Percentiles rank a stretch among this genome's conserved stretches.
These are phyloP conservation scores for Cisticola juncidis DNA, from an alignment of 2,113 vertebrate genomes.

Conservation along the genomic window DNA sequence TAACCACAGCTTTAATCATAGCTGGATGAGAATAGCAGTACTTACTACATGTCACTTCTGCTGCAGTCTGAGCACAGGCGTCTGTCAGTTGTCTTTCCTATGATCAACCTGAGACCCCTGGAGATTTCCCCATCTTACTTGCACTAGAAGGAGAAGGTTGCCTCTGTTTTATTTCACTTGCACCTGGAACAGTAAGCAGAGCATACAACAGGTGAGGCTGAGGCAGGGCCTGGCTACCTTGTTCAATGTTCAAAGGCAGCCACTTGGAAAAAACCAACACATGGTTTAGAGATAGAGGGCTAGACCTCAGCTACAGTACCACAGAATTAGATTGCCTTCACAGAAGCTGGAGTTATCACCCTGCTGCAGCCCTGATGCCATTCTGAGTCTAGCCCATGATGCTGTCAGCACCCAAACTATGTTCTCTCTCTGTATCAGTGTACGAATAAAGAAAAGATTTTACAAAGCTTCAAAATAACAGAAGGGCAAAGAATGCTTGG, in stretches of 20 bases:
- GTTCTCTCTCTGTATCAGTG: background rate
- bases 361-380: background rate
- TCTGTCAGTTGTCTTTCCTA: background rate
- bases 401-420: background rate
- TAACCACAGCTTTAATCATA: background rate
- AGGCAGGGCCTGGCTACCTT: background rate
- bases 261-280: background rate
- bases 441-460: background rate
- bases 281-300: background rate
- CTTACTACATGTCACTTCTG: background rate
- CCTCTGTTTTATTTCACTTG: background rate
- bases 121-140: background rate
- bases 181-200: background rate
- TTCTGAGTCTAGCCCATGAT: background rate
- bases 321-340: constrained; percentile 26
- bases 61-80: background rate
- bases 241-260: background rate
- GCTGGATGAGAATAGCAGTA: background rate
- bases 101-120: background rate
- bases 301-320: background rate
- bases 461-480: constrained; percentile 2
- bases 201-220: background rate
- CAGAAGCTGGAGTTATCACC: background rate
- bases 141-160: background rate
- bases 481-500: background rate